Percentiles rank a stretch among this genome's conserved stretches.
Evolutionary conservation across 2,113 vertebrate genomes (phyloP).

Genomic region (Willisornis vidua): DNA sequence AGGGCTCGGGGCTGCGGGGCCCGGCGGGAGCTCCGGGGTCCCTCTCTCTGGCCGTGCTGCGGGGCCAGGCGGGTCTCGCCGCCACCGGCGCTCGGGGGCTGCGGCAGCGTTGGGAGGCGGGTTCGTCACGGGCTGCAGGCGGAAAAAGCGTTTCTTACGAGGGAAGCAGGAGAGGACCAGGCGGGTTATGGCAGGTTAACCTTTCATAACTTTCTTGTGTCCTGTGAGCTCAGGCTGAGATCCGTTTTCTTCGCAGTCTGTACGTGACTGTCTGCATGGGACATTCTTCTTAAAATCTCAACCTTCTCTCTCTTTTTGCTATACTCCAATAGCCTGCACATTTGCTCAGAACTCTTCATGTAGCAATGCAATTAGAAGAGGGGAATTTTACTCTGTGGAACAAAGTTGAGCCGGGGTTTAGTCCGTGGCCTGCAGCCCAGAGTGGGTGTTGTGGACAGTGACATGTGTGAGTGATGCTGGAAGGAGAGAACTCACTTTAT

Average conservation of each 20-base stretch:
- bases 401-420: neutral
- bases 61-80: neutral
- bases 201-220: neutral
- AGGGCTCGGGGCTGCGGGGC: neutral
- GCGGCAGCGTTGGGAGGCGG: neutral
- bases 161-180: neutral
- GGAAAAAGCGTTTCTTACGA: neutral
- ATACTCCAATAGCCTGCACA: fast-evolving
- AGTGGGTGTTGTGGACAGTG: neutral
- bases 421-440: fast-evolving
- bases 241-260: neutral
- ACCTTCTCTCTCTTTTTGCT: neutral
- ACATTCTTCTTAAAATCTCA: neutral
- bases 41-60: neutral
- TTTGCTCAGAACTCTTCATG: neutral
- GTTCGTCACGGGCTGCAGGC: neutral
- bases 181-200: neutral
- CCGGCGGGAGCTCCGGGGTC: too few species aligned
- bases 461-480: neutral
- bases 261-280: neutral
- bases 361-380: neutral
- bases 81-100: fast-evolving
- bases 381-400: neutral
- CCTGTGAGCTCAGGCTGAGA: neutral
- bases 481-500: neutral